Evolutionary conservation across 2,888 invertebrate species (phyloP).

Genomic region (Muschampia plurimacula): DNA sequence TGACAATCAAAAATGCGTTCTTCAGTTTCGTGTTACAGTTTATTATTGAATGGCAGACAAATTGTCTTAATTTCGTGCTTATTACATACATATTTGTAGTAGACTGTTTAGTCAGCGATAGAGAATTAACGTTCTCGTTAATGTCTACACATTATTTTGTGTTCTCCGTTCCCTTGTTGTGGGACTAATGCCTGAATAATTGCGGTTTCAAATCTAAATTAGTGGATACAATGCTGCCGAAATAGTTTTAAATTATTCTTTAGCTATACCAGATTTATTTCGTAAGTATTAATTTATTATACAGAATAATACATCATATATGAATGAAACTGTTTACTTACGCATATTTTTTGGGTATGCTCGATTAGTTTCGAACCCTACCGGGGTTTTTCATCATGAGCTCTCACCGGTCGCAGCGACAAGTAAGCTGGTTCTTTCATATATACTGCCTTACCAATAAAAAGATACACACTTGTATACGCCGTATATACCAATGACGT

Average conservation of each 20-base stretch:
- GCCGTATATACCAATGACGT: too few species aligned
- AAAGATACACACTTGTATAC: too few species aligned
- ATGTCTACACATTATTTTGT: slow-evolving; percentile 36
- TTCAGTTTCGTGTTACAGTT: slow-evolving; percentile 1
- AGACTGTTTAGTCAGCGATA: slow-evolving; percentile 36
- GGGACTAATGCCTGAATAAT: slow-evolving; percentile 22
- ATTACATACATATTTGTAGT: slow-evolving; percentile 35
- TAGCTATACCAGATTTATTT: neutral
- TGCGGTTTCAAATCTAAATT: slow-evolving; percentile 7
- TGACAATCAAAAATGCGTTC: neutral
- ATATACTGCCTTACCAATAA: too few species aligned
- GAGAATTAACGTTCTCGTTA: slow-evolving; percentile 37
- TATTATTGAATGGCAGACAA: neutral
- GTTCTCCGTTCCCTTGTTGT: neutral
- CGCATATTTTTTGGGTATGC: too few species aligned
- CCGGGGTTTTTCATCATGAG: too few species aligned
- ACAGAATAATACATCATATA: neutral
- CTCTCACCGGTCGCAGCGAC: too few species aligned
- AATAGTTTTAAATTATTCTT: neutral
- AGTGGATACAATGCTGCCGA: neutral
- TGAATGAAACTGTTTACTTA: too few species aligned
- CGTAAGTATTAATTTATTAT: neutral
- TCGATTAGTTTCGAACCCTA: too few species aligned
- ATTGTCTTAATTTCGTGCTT: slow-evolving; percentile 33
- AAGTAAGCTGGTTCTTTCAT: too few species aligned